A percentile compares a stretch with the other conserved stretches of the same genome.
These are phyloP conservation scores for Alaudala cheleensis DNA, from an alignment of 2,113 vertebrate species.

Conservation along the genomic window DNA sequence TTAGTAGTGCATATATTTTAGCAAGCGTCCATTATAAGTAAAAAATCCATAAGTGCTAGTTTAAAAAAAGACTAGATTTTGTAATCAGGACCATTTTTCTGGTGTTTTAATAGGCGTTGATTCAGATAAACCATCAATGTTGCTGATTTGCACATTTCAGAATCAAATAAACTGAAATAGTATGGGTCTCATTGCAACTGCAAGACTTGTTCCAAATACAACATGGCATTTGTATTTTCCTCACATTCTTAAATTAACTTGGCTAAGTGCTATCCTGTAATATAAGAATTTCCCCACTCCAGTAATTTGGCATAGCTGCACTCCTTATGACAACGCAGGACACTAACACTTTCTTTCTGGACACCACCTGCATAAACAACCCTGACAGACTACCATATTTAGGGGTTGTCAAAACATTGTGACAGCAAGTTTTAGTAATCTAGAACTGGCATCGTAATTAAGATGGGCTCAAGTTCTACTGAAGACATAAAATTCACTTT, in stretches of 20 bases:
- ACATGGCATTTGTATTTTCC: not conserved
- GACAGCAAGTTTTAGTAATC: not conserved
- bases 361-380: not conserved
- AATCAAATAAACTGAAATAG: not conserved
- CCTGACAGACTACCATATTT: not conserved
- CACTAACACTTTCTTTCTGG: not conserved
- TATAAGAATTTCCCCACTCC: not conserved
- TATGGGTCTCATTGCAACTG: not conserved
- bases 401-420: not conserved
- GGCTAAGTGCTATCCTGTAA: not conserved
- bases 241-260: not conserved
- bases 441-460: not conserved
- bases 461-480: not conserved
- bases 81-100: not conserved
- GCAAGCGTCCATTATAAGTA: not conserved
- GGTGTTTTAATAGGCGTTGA: not conserved
- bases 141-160: not conserved
- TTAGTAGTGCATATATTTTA: not conserved
- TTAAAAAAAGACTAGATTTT: not conserved
- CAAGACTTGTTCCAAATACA: not conserved
- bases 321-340: not conserved
- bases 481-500: not conserved
- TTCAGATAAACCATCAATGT: not conserved
- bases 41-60: not conserved
- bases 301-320: not conserved